phyloP scores from a whole-genome alignment of 2,797 vertebrate genomes.

The Enteromius argenteus region DNA sequence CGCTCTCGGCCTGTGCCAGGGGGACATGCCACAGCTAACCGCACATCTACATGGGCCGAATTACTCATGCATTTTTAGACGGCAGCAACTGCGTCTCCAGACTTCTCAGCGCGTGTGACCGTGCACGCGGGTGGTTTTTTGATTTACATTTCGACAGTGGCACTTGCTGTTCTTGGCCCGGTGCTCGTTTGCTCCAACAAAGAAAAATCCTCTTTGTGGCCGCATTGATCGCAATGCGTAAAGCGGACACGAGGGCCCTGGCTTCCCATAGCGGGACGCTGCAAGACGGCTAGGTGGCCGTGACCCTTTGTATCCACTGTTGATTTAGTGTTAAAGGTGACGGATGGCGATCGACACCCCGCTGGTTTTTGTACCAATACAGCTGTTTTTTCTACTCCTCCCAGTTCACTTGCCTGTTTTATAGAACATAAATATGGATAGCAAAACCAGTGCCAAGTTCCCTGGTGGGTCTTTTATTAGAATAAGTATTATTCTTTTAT shows the following conservation, averaged over 20 bases:
- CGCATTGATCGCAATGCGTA: slow-evolving; percentile 69
- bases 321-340: slow-evolving; percentile 54
- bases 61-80: slow-evolving; percentile 88
- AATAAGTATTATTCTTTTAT: slow-evolving; percentile 60
- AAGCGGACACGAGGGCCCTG: slow-evolving; percentile 65
- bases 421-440: slow-evolving; percentile 58
- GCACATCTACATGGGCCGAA: slow-evolving; percentile 78
- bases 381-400: slow-evolving; percentile 51
- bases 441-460: slow-evolving; percentile 45
- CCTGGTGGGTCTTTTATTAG: slow-evolving; percentile 57
- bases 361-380: slow-evolving; percentile 56
- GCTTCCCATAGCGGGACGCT: slow-evolving; percentile 54
- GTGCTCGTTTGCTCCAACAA: slow-evolving; percentile 82
- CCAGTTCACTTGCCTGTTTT: slow-evolving; percentile 54
- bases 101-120: slow-evolving; percentile 80
- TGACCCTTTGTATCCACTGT: slow-evolving; percentile 59
- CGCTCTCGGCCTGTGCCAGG: slow-evolving; percentile 66
- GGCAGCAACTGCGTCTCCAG: slow-evolving; percentile 79
- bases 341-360: slow-evolving; percentile 57
- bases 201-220: slow-evolving; percentile 82
- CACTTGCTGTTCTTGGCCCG: slow-evolving; percentile 86
- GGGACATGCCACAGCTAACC: slow-evolving; percentile 76
- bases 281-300: slow-evolving; percentile 21
- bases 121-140: slow-evolving; percentile 82
- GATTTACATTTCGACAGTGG: slow-evolving; percentile 85